phyloP scores from a whole-genome alignment of 2,797 vertebrate genomes.

The Cuculus canorus region DNA sequence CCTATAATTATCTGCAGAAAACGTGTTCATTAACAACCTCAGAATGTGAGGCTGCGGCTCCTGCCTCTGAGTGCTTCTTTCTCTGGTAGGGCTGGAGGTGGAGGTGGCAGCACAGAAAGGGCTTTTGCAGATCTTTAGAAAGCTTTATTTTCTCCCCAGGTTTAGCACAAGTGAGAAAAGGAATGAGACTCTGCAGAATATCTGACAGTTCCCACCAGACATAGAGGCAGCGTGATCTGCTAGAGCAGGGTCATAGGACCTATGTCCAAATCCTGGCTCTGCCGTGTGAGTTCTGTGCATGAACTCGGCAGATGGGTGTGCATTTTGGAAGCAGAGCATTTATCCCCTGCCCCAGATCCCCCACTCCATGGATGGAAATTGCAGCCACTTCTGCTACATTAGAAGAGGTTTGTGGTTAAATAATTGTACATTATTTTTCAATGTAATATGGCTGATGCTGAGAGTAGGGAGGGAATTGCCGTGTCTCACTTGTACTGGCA shows the following conservation, averaged over 20 bases:
- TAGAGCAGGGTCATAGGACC: background rate
- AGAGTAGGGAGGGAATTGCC: background rate
- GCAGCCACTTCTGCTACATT: background rate
- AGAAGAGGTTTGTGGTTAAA: background rate
- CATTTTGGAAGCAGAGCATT: background rate
- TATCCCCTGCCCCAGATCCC: background rate
- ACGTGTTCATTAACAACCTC: slow-evolving; percentile 76
- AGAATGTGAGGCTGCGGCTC: slow-evolving; percentile 47
- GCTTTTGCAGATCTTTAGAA: background rate
- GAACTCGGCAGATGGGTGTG: background rate
- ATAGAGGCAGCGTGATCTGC: background rate
- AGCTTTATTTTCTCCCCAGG: background rate
- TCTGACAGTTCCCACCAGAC: background rate
- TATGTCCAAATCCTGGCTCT: background rate
- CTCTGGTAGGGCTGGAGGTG: background rate
- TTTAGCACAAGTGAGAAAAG: background rate
- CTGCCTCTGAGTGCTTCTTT: background rate
- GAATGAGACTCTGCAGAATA: background rate
- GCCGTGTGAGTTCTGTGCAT: accelerated
- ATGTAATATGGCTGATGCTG: background rate
- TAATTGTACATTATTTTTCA: background rate
- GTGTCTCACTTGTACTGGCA: background rate
- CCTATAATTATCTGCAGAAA: slow-evolving; percentile 82
- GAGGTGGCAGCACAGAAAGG: background rate
- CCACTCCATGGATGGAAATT: background rate